phyloP scores from a whole-genome alignment of 1,140 invertebrate species.

The Anagrus nilaparvatae region DNA sequence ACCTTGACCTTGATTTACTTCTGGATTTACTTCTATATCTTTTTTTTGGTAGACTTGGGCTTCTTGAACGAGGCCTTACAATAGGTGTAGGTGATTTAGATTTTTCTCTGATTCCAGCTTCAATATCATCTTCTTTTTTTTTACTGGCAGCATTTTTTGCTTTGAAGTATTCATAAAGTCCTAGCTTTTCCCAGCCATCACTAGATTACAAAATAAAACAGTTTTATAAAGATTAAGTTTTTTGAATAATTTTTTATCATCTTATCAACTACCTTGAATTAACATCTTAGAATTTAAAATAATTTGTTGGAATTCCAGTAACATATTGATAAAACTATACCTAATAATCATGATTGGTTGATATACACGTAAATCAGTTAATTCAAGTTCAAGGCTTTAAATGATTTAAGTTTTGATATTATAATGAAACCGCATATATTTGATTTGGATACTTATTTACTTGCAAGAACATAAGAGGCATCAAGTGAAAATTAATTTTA shows the following conservation, averaged over 20 bases:
- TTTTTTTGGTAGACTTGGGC: slow-evolving; percentile 61
- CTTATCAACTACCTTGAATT: too few relatives aligned
- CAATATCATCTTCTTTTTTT: slow-evolving; percentile 77
- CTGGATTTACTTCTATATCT: slow-evolving; percentile 57
- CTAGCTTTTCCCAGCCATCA: slow-evolving; percentile 96
- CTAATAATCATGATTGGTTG: too few relatives aligned
- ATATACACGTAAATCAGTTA: too few relatives aligned
- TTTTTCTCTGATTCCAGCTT: slow-evolving; percentile 54
- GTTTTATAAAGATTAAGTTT: slow-evolving; percentile 9
- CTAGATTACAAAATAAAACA: slow-evolving; percentile 41
- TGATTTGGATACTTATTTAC: too few relatives aligned
- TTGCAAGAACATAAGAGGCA: too few relatives aligned
- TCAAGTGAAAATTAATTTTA: too few relatives aligned
- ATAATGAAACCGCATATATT: too few relatives aligned
- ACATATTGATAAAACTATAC: neutral
- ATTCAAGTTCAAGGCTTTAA: too few relatives aligned
- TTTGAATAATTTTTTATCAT: neutral
- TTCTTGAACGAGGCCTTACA: slow-evolving; percentile 50
- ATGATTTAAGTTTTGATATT: too few relatives aligned
- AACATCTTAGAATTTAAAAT: too few relatives aligned
- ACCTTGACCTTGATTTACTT: slow-evolving; percentile 43
- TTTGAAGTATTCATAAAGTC: slow-evolving; percentile 94
- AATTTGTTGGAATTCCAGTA: neutral
- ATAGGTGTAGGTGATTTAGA: slow-evolving; percentile 69
- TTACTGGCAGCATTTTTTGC: slow-evolving; percentile 86